phyloP scores from a whole-genome alignment of 1,140 invertebrate genomes.

The Lepidurus apus region DNA sequence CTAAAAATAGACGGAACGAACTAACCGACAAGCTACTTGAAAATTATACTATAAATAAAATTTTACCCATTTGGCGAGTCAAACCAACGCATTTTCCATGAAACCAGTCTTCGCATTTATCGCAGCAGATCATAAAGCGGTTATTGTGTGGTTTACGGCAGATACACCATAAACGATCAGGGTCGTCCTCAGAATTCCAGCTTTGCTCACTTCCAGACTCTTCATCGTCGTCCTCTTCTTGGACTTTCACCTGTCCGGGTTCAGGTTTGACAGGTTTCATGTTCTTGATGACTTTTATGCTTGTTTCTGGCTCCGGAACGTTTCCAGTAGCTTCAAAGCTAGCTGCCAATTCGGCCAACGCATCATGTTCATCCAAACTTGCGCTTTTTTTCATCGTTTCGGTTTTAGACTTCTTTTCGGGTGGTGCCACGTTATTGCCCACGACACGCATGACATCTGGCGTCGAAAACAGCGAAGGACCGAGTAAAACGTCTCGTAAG shows the following conservation, averaged over 20 bases:
- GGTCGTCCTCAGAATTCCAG: slow-evolving; percentile 83
- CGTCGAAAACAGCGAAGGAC: not conserved
- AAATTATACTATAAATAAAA: not conserved
- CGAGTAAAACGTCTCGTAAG: slow-evolving; percentile 44
- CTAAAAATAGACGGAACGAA: not conserved
- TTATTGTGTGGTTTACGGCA: slow-evolving; percentile 92
- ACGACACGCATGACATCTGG: slow-evolving; percentile 26
- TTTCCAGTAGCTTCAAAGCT: not conserved
- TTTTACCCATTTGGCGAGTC: slow-evolving; percentile 73
- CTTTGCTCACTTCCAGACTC: slow-evolving; percentile 48
- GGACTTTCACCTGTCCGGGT: slow-evolving; percentile 31
- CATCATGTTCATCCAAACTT: not conserved
- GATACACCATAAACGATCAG: slow-evolving; percentile 89
- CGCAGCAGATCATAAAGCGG: slow-evolving; percentile 97
- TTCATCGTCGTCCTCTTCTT: slow-evolving; percentile 48
- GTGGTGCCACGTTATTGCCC: not conserved
- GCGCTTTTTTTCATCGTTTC: slow-evolving; percentile 30
- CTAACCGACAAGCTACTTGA: not conserved
- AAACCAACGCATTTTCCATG: slow-evolving; percentile 94
- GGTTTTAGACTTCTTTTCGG: slow-evolving; percentile 30
- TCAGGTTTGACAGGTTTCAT: not conserved
- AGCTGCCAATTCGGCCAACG: not conserved
- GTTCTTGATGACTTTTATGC: not conserved
- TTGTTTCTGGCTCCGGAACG: not conserved
- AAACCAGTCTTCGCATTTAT: slow-evolving; percentile 93